Evolutionary conservation across 1,140 invertebrate genomes (phyloP).

Genomic region (Araneus ventricosus): DNA sequence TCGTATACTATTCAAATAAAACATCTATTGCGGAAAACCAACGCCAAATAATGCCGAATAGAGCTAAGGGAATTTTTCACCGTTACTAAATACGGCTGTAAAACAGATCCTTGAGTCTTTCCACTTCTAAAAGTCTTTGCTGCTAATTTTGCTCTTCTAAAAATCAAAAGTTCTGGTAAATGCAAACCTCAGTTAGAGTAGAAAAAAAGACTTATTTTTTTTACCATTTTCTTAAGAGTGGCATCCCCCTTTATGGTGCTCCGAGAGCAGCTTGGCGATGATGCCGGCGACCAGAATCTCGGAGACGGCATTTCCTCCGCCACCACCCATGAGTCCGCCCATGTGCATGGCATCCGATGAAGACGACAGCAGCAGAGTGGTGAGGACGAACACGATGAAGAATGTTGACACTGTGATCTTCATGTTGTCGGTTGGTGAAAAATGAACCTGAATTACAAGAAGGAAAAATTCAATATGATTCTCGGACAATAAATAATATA

Average conservation of each 20-base stretch:
- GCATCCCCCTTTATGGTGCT: slow-evolving; percentile 11
- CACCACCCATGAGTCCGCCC: not conserved
- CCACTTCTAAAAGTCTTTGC: no score
- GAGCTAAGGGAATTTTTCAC: no score
- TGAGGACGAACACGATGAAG: not conserved
- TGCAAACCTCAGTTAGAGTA: not conserved
- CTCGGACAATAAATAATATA: not conserved
- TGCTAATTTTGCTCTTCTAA: not conserved
- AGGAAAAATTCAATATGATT: not conserved
- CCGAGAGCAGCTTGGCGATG: slow-evolving; percentile 43
- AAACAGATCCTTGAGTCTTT: no score
- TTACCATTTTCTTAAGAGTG: not conserved
- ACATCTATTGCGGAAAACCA: no score
- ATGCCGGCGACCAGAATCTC: slow-evolving; percentile 53
- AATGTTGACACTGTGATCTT: not conserved
- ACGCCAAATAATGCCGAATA: no score
- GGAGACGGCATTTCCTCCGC: not conserved
- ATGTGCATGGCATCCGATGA: not conserved
- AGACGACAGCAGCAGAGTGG: not conserved
- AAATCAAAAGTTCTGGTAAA: not conserved
- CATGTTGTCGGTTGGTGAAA: not conserved
- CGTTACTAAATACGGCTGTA: no score
- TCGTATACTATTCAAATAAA: no score
- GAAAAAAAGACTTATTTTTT: not conserved
- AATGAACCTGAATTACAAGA: not conserved